A percentile compares a stretch with the other conserved stretches of the same genome.
These are phyloP conservation scores for Nilaparvata lugens DNA, from an alignment of 1,140 invertebrate genomes.

Conservation along the genomic window DNA sequence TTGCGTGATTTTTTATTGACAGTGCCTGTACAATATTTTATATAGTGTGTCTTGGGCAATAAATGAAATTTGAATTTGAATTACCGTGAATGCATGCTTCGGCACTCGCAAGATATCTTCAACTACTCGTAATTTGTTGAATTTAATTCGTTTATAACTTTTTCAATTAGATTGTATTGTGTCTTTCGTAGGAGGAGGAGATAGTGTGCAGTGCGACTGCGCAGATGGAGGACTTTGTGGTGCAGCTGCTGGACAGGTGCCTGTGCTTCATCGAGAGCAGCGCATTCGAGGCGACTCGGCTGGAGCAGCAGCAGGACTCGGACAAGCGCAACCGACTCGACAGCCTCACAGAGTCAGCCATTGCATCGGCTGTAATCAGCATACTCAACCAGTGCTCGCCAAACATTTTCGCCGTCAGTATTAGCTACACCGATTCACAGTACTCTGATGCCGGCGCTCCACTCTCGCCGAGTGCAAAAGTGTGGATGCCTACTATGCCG, in stretches of 20 bases:
- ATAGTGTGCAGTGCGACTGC: slow-evolving; percentile 69
- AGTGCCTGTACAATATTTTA: too few species aligned
- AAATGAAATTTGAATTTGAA: too few species aligned
- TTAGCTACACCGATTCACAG: too few species aligned
- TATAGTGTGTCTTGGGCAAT: too few species aligned
- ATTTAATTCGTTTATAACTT: background rate
- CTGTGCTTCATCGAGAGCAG: slow-evolving; percentile 66
- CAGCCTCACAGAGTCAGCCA: slow-evolving; percentile 53
- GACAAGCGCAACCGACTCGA: slow-evolving; percentile 57
- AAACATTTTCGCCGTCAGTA: slow-evolving; percentile 46
- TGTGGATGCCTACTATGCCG: too few species aligned
- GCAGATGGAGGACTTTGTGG: slow-evolving; percentile 78
- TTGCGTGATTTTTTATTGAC: too few species aligned
- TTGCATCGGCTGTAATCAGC: slow-evolving; percentile 55
- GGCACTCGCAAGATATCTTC: too few species aligned
- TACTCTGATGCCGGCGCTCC: too few species aligned
- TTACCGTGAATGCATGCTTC: too few species aligned
- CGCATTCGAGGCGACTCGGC: slow-evolving; percentile 51
- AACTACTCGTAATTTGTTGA: too few species aligned
- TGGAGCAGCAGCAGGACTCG: slow-evolving; percentile 47
- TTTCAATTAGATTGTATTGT: slow-evolving; percentile 5
- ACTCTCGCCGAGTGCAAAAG: too few species aligned
- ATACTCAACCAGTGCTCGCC: slow-evolving; percentile 50
- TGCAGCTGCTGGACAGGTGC: slow-evolving; percentile 74
- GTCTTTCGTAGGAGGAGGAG: slow-evolving; percentile 48